Base-by-base conservation (phyloP, 2,113 vertebrate genomes). In the Bubo scandiacus region DNA sequence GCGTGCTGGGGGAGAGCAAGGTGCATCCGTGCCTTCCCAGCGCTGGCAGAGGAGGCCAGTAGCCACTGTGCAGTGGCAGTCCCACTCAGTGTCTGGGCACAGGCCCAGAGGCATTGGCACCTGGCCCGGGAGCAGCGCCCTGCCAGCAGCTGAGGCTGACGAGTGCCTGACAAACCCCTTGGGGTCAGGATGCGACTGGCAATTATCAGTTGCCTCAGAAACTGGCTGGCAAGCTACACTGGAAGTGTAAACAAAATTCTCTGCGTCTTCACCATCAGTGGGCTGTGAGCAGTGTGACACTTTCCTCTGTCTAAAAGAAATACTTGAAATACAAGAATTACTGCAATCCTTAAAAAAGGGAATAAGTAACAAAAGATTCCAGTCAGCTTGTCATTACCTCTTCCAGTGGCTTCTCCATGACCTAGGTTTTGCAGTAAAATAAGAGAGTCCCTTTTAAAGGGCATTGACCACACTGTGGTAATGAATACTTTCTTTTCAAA, bases 71-170 rank as follows among this genome's bases (percentile, higher is more conserved):
- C 8, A 4, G 55, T 21, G 6, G 27, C 23, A 32, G 77, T 11
- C 19, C 19, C 0, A 2, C 43, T 11, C 3, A 5, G 72, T 21
- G 32, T 19, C 45, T 11, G 45, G 1, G 34, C 3, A 5, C 51
- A 29, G 23, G 58, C 6, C 49, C 5, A 2, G 22, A 8, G 49
- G 16, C 23, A 9, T 23, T 3, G 20, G 40, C 7, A 10, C 49
- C 71, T 52, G 27, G 54, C n/a, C 29, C 1, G 0, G 70, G 34
- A 45, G 16, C n/a, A 27, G 61, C 5, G 3, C 49, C 23, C 25
- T 12, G 42, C 70, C 42, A 43, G 26, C 57, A 66, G 61, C 34
- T 0, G 0, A 80, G 43, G 45, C 20, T 55, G 36, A 26, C 6
- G 11, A 82, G 43, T 5, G 9, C 67, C 81, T 20, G 26, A 38